Evolutionary conservation across 1,140 invertebrate genomes (phyloP).

Genomic region (Bombyx mandarina): DNA sequence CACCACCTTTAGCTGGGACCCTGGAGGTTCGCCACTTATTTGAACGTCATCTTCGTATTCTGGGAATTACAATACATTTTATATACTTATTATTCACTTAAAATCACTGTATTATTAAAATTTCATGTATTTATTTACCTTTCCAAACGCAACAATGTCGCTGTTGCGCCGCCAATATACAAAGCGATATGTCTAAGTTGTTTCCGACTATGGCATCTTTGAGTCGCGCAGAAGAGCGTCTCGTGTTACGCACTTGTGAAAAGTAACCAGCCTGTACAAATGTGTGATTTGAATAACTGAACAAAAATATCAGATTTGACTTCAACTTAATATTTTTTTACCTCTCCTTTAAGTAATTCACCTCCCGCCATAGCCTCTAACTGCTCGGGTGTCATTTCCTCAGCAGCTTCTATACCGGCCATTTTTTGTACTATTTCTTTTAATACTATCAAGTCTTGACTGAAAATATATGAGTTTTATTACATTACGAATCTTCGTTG

Average conservation of each 20-base stretch:
- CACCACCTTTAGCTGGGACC: slow-evolving; percentile 93
- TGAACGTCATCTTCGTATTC: slow-evolving; percentile 78
- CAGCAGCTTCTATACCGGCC: slow-evolving; percentile 97
- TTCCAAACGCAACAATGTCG: slow-evolving; percentile 82
- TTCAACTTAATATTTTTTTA: slow-evolving; percentile 44
- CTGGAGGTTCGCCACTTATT: slow-evolving; percentile 72
- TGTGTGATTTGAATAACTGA: neutral
- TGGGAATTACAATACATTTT: slow-evolving; percentile 6
- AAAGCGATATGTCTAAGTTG: slow-evolving; percentile 92
- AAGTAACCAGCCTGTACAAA: slow-evolving; percentile 85
- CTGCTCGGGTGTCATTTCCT: slow-evolving; percentile 97
- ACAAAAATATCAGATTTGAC: neutral
- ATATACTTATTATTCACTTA: neutral
- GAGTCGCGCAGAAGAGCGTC: slow-evolving; percentile 94
- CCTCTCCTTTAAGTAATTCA: slow-evolving; percentile 94
- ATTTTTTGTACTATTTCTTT: slow-evolving; percentile 99
- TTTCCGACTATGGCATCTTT: slow-evolving; percentile 95
- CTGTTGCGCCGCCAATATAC: slow-evolving; percentile 97
- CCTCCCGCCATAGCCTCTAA: slow-evolving; percentile 96
- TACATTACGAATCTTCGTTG: too few species aligned
- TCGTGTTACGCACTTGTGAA: slow-evolving; percentile 96
- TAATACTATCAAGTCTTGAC: slow-evolving; percentile 93
- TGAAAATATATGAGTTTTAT: slow-evolving; percentile 38
- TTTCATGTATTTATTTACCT: slow-evolving; percentile 26
- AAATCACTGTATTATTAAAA: neutral